Conservation (phyloP, 2,113 vertebrate species). For the Poeciliopsis prolifica region DNA sequence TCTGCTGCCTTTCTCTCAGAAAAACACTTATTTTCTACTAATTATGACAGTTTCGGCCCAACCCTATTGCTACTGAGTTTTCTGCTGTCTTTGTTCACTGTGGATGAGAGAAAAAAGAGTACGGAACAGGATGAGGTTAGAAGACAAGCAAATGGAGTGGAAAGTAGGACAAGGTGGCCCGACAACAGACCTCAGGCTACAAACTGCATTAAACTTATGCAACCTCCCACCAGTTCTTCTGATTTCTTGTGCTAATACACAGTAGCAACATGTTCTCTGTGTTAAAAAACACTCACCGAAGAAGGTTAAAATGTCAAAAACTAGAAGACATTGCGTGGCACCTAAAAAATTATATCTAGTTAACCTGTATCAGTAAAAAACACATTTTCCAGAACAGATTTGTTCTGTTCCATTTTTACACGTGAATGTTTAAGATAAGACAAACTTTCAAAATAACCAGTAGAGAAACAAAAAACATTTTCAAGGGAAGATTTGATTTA, state of each 20-base stretch:
- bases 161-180: slow-evolving; percentile 44
- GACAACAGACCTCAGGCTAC: slow-evolving; percentile 55
- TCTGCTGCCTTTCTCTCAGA: slow-evolving; percentile 14
- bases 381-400: background rate
- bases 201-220: slow-evolving; percentile 62
- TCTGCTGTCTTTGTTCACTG: slow-evolving; percentile 19
- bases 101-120: slow-evolving; percentile 28
- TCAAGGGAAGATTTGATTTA: background rate
- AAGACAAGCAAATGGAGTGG: slow-evolving; percentile 29
- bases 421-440: background rate
- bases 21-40: slow-evolving; percentile 23
- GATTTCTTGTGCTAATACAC: slow-evolving; percentile 11
- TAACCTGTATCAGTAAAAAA: background rate
- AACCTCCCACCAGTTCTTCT: slow-evolving; percentile 30
- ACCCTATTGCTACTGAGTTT: slow-evolving; percentile 46
- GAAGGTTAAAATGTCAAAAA: slow-evolving; percentile 48
- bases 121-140: slow-evolving; percentile 57
- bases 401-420: background rate
- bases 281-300: background rate
- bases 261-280: background rate
- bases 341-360: background rate
- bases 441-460: background rate
- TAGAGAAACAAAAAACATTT: background rate
- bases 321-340: background rate
- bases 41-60: slow-evolving; percentile 42